Percentiles rank a stretch among this genome's conserved stretches.
Conservation (phyloP, 53 echinoderm and acorn worm genomes). For the Stichopus horrens region DNA sequence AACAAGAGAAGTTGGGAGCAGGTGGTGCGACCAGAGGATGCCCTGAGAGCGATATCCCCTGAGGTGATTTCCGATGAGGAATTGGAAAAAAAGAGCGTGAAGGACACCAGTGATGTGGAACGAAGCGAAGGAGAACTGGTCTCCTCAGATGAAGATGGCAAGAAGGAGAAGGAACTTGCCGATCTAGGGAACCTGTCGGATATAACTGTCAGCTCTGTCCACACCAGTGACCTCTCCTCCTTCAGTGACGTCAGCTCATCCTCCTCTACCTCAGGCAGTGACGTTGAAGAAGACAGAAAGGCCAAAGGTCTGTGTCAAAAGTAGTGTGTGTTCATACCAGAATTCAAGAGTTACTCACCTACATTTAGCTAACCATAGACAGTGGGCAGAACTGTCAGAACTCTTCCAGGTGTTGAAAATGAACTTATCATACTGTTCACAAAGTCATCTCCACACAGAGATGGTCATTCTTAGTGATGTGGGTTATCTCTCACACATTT, state of each 20-base stretch:
- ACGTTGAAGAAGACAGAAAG: conserved; percentile 48
- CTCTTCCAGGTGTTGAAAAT: too few relatives aligned
- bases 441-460: too few relatives aligned
- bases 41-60: not conserved
- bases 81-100: conserved; percentile 36
- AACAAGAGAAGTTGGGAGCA: not conserved
- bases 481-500: too few relatives aligned
- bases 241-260: conserved; percentile 89
- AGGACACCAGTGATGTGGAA: conserved; percentile 32
- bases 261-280: conserved; percentile 53
- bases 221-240: conserved; percentile 96
- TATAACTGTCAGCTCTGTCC: conserved; percentile 95
- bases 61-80: conserved; percentile 62
- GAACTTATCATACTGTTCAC: too few relatives aligned
- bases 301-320: conserved; percentile 29
- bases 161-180: conserved; percentile 8
- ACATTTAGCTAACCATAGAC: too few relatives aligned
- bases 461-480: too few relatives aligned
- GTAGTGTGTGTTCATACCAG: too few relatives aligned
- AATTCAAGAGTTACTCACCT: too few relatives aligned
- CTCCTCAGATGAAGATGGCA: conserved; percentile 11
- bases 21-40: conserved; percentile 31
- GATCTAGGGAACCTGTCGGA: conserved; percentile 68
- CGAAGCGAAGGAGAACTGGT: conserved; percentile 34
- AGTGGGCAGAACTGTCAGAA: too few relatives aligned